Evolutionary conservation across 2,797 vertebrate genomes (phyloP).

Genomic region (Lates japonicus): DNA sequence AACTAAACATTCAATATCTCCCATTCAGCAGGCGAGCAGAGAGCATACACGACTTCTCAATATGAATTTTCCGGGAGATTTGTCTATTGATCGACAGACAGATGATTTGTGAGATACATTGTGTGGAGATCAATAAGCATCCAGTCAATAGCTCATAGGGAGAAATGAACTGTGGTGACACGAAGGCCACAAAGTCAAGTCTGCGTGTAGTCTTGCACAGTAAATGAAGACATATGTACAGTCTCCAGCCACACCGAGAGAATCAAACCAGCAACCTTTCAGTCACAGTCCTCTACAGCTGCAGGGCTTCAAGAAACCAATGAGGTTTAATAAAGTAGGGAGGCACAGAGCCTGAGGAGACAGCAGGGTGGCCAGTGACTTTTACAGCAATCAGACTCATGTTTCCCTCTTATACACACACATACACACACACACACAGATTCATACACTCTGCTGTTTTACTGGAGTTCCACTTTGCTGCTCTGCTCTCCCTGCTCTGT

Average conservation of each 20-base stretch:
- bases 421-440: constrained; percentile 29
- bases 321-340: constrained; percentile 37
- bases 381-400: constrained; percentile 56
- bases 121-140: constrained; percentile 92
- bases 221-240: constrained; percentile 19
- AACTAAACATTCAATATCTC: constrained; percentile 97
- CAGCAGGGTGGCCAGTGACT: constrained; percentile 61
- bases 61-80: constrained; percentile 99
- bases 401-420: constrained; percentile 11
- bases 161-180: constrained; percentile 84
- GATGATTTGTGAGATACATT: constrained; percentile 99
- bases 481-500: constrained; percentile 46
- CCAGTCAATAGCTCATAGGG: constrained; percentile 92
- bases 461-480: constrained; percentile 60
- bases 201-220: constrained; percentile 37
- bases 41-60: constrained; percentile 92
- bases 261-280: constrained; percentile 44
- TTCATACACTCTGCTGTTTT: background rate
- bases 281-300: background rate
- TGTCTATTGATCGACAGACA: constrained; percentile 97
- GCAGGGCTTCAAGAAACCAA: constrained; percentile 9
- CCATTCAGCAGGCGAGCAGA: constrained; percentile 92
- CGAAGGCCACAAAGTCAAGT: constrained; percentile 75
- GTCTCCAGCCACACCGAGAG: background rate
- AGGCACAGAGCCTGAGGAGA: constrained; percentile 28